A percentile compares a stretch with the other conserved stretches of the same genome.
Evolutionary conservation across 2,113 vertebrate species (phyloP).

Genomic region (Strix aluco): DNA sequence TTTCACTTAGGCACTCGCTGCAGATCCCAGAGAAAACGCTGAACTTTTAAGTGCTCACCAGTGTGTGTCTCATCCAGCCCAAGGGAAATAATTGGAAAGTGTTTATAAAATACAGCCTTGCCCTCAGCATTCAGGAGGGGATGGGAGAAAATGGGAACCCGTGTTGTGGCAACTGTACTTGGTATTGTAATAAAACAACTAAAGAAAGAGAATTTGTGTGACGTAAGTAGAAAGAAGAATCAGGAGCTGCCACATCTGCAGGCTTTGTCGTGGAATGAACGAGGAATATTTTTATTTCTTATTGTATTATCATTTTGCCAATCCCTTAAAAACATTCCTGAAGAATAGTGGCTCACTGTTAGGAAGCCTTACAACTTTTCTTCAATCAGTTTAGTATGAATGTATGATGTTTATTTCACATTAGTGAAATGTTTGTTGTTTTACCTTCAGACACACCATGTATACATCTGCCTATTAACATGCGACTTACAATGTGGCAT

Average conservation of each 20-base stretch:
- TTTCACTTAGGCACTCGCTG: conserved; percentile 26
- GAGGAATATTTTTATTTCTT: neutral
- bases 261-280: neutral
- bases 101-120: conserved; percentile 31
- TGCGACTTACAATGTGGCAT: conserved; percentile 9
- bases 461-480: conserved; percentile 46
- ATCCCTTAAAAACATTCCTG: neutral
- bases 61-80: conserved; percentile 27
- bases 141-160: neutral
- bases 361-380: neutral
- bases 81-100: conserved; percentile 31
- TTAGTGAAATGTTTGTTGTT: conserved; percentile 1
- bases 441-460: neutral
- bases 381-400: neutral
- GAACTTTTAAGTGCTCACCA: conserved; percentile 37
- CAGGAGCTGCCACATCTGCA: neutral
- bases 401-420: neutral
- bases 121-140: neutral
- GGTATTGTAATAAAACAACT: neutral
- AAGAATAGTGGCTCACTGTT: neutral
- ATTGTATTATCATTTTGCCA: neutral
- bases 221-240: neutral
- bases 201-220: neutral
- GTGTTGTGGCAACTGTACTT: neutral
- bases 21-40: neutral